Evolutionary conservation across 2,797 vertebrate species (phyloP).

Genomic region (Cynopterus sphinx): DNA sequence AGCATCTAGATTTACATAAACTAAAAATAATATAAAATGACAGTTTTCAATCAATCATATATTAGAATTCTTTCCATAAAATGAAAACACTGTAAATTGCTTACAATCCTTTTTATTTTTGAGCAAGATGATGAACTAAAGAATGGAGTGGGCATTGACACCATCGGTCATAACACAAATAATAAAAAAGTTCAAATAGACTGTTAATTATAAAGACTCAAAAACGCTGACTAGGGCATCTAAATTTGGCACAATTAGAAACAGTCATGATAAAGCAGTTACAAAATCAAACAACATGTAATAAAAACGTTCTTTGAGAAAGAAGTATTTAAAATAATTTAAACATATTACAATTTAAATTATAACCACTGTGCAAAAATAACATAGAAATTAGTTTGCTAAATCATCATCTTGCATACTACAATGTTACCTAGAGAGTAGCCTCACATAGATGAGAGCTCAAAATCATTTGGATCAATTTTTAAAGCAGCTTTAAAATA

Average conservation of each 20-base stretch:
- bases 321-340: slow-evolving; percentile 30
- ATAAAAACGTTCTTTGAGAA: slow-evolving; percentile 23
- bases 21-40: slow-evolving; percentile 49
- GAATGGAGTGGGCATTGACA: not conserved
- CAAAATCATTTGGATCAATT: slow-evolving; percentile 18
- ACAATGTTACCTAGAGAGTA: not conserved
- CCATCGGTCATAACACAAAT: not conserved
- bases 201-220: slow-evolving; percentile 28
- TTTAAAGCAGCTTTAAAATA: slow-evolving; percentile 67
- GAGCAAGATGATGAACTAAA: not conserved
- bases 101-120: not conserved
- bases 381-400: slow-evolving; percentile 34
- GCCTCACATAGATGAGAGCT: slow-evolving; percentile 1
- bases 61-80: slow-evolving; percentile 31
- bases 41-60: not conserved
- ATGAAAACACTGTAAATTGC: slow-evolving; percentile 14
- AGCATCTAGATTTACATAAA: slow-evolving; percentile 31
- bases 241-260: slow-evolving; percentile 37
- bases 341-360: not conserved
- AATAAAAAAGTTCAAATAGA: slow-evolving; percentile 40
- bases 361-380: not conserved
- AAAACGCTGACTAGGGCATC: not conserved
- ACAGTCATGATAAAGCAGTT: not conserved
- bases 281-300: not conserved
- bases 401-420: not conserved